phyloP scores from a whole-genome alignment of 2,888 invertebrate genomes.

The Argynnis bischoffii region DNA sequence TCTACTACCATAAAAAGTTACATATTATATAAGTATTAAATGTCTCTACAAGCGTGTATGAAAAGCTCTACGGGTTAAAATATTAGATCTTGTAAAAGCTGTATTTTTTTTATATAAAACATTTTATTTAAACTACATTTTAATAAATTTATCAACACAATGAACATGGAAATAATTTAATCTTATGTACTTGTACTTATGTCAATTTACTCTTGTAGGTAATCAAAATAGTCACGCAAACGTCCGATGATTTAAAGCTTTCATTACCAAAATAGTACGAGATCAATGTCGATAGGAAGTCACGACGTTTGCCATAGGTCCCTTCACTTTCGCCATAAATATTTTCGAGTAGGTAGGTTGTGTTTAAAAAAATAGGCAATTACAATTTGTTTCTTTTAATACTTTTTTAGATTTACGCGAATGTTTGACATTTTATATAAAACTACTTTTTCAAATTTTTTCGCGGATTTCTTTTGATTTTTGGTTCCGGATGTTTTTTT shows the following conservation, averaged over 20 bases:
- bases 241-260: slow-evolving; percentile 22
- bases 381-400: background rate
- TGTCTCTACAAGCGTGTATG: no score
- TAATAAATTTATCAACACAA: no score
- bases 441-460: no score
- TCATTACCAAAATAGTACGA: slow-evolving; percentile 28
- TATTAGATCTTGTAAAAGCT: no score
- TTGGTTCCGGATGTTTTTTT: no score
- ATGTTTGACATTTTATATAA: no score
- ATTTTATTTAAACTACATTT: no score
- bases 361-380: background rate
- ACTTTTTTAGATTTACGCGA: background rate
- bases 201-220: slow-evolving; percentile 32
- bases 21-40: no score
- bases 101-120: no score
- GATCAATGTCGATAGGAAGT: slow-evolving; percentile 33
- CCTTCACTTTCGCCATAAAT: slow-evolving; percentile 30
- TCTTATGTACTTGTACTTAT: background rate
- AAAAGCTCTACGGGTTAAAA: no score
- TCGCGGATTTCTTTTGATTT: background rate
- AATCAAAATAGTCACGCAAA: slow-evolving; percentile 27
- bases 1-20: background rate
- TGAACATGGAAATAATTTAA: no score
- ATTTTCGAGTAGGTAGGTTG: slow-evolving; percentile 14
- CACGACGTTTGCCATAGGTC: slow-evolving; percentile 30